Conservation (phyloP, 1,140 invertebrate species). For the Bombus polaris region DNA sequence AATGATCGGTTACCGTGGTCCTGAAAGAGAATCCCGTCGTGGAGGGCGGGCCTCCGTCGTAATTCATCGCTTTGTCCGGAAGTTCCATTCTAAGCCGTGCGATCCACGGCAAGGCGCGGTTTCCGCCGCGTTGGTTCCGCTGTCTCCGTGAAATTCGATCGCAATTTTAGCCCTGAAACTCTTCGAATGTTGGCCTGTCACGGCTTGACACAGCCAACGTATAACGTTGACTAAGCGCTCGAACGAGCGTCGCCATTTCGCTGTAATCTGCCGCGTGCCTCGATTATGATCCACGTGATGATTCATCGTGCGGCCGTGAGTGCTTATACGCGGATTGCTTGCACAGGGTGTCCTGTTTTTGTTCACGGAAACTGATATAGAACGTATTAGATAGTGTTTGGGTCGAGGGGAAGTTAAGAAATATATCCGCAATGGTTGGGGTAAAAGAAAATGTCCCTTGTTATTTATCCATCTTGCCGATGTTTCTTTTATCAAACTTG, state of each 20-base stretch:
- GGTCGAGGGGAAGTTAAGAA: not conserved
- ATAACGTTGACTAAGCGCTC: conserved; percentile 23
- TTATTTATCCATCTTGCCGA: too few relatives aligned
- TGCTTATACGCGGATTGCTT: not conserved
- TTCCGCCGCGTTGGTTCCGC: not conserved
- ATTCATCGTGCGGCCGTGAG: not conserved
- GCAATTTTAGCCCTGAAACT: conserved; percentile 3
- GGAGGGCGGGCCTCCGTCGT: conserved; percentile 35
- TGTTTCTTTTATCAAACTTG: not conserved
- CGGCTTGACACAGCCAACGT: not conserved
- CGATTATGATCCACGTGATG: not conserved
- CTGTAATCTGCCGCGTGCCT: not conserved
- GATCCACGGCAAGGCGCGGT: not conserved
- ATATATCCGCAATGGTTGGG: not conserved
- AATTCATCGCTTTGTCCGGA: conserved; percentile 56
- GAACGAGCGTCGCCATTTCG: not conserved
- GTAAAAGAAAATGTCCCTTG: not conserved
- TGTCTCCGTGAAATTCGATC: conserved; percentile 26
- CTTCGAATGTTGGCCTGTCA: not conserved
- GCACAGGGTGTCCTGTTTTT: not conserved
- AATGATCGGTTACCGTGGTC: conserved; percentile 35
- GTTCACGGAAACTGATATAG: not conserved
- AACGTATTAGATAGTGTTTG: not conserved
- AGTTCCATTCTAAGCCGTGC: conserved; percentile 37
- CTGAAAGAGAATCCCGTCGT: conserved; percentile 26